Conservation (phyloP, 2,888 invertebrate species). For the Andrena haemorrhoa region DNA sequence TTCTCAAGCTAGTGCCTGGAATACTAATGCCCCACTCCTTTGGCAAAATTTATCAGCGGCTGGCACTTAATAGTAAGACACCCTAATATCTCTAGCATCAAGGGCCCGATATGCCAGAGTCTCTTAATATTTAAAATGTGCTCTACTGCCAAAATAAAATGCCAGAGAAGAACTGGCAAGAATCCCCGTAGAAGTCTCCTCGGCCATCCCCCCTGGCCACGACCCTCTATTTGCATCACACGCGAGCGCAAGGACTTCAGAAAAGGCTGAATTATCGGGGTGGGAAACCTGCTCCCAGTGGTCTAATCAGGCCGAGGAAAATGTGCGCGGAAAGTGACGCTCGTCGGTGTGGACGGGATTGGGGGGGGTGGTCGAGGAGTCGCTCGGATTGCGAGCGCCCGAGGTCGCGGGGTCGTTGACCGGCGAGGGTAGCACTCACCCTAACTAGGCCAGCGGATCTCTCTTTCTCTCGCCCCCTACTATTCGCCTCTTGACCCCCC, state of each 20-base stretch:
- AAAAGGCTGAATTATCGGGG: slow-evolving; percentile 55
- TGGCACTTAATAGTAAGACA: too few relatives aligned
- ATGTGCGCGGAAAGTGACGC: slow-evolving; percentile 71
- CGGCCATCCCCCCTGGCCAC: background rate
- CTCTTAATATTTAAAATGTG: too few relatives aligned
- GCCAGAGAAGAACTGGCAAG: background rate
- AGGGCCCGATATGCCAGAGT: too few relatives aligned
- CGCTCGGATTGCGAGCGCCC: slow-evolving; percentile 75
- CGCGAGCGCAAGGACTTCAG: slow-evolving; percentile 20
- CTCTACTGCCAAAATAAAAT: background rate
- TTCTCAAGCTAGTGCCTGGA: background rate
- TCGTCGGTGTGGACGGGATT: slow-evolving; percentile 74
- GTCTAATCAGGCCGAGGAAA: slow-evolving; percentile 79
- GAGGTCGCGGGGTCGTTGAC: slow-evolving; percentile 84
- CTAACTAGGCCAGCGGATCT: slow-evolving; percentile 82
- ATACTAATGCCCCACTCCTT: background rate
- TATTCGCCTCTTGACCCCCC: slow-evolving; percentile 52
- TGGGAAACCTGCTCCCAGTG: slow-evolving; percentile 50
- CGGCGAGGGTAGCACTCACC: slow-evolving; percentile 82
- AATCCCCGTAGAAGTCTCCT: background rate
- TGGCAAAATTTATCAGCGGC: too few relatives aligned
- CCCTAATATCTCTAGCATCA: background rate
- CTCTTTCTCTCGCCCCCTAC: slow-evolving; percentile 65
- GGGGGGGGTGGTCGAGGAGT: slow-evolving; percentile 68
- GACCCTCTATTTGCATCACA: background rate